A percentile compares a stretch with the other conserved stretches of the same genome.
Evolutionary conservation across 2,888 invertebrate species (phyloP).

Genomic region (Allygus modestus): DNA sequence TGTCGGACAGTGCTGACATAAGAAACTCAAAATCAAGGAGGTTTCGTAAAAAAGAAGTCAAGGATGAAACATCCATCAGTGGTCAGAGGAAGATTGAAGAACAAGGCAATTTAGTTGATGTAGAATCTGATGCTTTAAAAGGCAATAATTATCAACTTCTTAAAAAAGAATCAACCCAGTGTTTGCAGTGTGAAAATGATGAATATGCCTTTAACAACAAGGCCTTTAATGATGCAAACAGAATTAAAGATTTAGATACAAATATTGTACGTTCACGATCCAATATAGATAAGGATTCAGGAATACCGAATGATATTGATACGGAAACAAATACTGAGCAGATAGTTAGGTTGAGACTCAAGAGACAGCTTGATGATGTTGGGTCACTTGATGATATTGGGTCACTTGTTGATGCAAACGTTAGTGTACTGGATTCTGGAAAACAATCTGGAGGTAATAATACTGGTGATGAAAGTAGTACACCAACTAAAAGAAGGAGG

Average conservation of each 20-base stretch:
- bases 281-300: background rate
- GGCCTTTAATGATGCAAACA: no score
- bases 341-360: background rate
- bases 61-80: background rate
- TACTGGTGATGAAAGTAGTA: background rate
- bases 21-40: background rate
- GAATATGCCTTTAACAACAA: no score
- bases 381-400: no score
- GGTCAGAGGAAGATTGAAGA: background rate
- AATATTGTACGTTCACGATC: background rate
- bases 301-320: background rate
- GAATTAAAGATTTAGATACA: background rate
- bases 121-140: background rate
- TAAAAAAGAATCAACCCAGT: background rate
- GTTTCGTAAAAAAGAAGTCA: background rate
- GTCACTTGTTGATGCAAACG: background rate
- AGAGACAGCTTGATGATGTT: background rate
- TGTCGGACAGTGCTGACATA: background rate
- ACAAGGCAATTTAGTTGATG: background rate
- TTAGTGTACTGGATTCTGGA: background rate
- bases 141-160: background rate
- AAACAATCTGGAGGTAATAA: background rate
- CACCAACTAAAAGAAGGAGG: background rate
- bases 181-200: background rate
- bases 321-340: background rate